These are phyloP conservation scores for Ernsta delagoae DNA, from an alignment of 2,888 invertebrate species.

Conservation along the genomic window DNA sequence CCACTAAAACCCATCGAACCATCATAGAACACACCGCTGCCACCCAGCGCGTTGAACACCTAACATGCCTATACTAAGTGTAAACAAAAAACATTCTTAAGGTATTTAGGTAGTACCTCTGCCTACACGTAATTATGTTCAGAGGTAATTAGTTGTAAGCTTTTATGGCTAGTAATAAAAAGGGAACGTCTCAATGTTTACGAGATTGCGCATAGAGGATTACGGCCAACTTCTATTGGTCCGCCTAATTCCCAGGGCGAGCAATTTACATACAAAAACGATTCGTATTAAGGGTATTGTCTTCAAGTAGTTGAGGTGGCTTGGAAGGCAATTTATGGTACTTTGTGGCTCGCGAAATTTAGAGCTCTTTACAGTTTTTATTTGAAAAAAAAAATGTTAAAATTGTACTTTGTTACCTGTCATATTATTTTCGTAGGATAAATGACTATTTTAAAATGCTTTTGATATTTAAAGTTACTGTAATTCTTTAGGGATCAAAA, in stretches of 20 bases:
- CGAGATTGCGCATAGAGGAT: neutral
- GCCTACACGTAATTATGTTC: constrained; percentile 42
- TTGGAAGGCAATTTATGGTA: neutral
- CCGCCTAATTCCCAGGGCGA: constrained; percentile 17
- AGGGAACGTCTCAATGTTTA: constrained; percentile 10
- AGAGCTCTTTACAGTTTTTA: neutral
- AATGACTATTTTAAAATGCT: too few relatives aligned
- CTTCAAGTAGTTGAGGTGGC: constrained; percentile 2
- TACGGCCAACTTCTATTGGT: neutral
- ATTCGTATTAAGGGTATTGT: constrained; percentile 11
- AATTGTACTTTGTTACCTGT: too few relatives aligned
- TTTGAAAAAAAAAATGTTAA: too few relatives aligned
- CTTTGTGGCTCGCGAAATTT: neutral
- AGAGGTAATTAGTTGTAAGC: constrained; percentile 49
- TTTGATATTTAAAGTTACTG: too few relatives aligned
- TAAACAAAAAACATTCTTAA: neutral
- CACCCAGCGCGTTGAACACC: too few relatives aligned
- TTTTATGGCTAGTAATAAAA: constrained; percentile 51
- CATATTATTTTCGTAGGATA: too few relatives aligned
- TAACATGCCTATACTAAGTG: too few relatives aligned
- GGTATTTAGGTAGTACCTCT: neutral
- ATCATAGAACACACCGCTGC: too few relatives aligned
- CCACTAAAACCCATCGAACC: too few relatives aligned
- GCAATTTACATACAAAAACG: constrained; percentile 24
- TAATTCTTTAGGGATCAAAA: too few relatives aligned